Evolutionary conservation across 2,797 vertebrate genomes (phyloP).

Genomic region (Acanthurus tractus): DNA sequence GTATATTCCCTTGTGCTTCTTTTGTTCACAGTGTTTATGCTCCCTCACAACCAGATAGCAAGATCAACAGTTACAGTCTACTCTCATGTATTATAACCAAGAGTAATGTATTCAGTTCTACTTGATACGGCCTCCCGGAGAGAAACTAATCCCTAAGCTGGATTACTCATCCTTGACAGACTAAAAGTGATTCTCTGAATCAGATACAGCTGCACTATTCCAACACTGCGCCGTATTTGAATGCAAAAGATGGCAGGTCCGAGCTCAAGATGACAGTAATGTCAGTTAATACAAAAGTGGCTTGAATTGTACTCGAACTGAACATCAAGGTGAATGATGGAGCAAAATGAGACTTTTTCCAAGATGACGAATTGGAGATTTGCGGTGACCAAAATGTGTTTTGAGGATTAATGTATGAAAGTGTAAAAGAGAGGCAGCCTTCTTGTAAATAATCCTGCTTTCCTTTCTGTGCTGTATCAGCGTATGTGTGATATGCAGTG

Average conservation of each 20-base stretch:
- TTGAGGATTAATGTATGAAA: conserved; percentile 25
- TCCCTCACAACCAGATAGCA: conserved; percentile 10
- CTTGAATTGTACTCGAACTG: neutral
- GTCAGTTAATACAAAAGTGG: neutral
- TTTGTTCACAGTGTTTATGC: conserved; percentile 33
- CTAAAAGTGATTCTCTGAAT: conserved; percentile 11
- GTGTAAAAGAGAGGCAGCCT: conserved; percentile 31
- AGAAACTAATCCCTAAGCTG: conserved; percentile 4
- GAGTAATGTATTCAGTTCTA: conserved; percentile 5
- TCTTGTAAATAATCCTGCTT: conserved; percentile 64
- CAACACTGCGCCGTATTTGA: conserved; percentile 17
- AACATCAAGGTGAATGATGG: conserved; percentile 6
- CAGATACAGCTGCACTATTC: conserved; percentile 3
- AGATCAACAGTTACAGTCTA: neutral
- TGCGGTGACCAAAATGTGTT: conserved; percentile 1
- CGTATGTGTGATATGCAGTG: conserved; percentile 45
- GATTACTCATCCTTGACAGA: conserved; percentile 11
- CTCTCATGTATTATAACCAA: neutral
- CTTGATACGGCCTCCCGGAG: neutral
- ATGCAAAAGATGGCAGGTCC: conserved; percentile 1
- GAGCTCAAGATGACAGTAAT: conserved; percentile 1
- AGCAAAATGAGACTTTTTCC: neutral
- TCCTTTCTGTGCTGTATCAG: conserved; percentile 46
- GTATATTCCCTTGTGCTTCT: conserved; percentile 17
- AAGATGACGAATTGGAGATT: conserved; percentile 8